Conservation (phyloP, 2,113 vertebrate species). For the Australoheros scitulus region DNA sequence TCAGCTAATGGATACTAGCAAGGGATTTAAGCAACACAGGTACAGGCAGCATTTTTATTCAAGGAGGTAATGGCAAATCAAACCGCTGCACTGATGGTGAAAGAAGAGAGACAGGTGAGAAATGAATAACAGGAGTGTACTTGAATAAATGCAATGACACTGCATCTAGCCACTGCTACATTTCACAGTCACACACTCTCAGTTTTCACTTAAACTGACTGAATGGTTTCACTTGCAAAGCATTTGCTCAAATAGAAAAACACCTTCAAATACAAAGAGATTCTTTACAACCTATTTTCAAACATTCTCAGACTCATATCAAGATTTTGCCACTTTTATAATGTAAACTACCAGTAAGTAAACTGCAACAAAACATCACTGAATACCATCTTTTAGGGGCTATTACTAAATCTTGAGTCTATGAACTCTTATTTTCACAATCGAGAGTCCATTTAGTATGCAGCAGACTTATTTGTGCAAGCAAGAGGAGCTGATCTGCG, state of each 20-base stretch:
- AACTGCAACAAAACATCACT: neutral
- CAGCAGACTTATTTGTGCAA: neutral
- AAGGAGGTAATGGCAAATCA: neutral
- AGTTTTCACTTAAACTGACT: conserved; percentile 13
- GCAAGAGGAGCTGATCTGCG: neutral
- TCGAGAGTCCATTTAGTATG: neutral
- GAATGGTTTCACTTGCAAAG: neutral
- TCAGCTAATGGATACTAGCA: conserved; percentile 19
- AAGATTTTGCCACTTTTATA: neutral
- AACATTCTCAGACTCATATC: neutral
- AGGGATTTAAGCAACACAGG: neutral
- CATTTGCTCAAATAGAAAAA: neutral
- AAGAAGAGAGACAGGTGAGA: neutral
- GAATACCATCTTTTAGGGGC: neutral
- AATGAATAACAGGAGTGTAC: conserved; percentile 5
- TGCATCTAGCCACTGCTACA: conserved; percentile 5
- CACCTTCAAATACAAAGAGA: neutral
- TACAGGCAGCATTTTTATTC: neutral
- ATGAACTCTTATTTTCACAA: neutral
- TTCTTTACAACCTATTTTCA: neutral
- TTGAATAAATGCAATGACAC: neutral
- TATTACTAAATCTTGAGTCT: neutral
- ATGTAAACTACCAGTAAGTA: neutral
- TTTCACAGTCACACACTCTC: conserved; percentile 19
- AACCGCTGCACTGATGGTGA: neutral